Percentiles rank a stretch among this genome's conserved stretches.
These are phyloP conservation scores for Dolichoris vasculosae DNA, from an alignment of 1,140 invertebrate genomes.

Conservation along the genomic window DNA sequence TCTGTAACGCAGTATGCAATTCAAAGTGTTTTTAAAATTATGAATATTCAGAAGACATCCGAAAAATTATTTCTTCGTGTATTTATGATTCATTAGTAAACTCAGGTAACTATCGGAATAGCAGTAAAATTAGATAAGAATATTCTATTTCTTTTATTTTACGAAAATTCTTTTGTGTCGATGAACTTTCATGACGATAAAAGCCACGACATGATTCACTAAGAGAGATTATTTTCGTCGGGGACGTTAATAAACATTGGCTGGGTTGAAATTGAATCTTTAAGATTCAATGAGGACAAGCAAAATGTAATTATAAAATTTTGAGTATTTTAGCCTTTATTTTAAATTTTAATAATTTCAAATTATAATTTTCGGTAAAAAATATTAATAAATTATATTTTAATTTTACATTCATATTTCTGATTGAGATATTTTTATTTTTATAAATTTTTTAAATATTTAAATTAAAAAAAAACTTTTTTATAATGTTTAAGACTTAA, in stretches of 20 bases:
- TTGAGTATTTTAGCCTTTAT: neutral
- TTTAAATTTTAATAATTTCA: neutral
- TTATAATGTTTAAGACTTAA: too few species aligned
- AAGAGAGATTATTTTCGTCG: slow-evolving; percentile 35
- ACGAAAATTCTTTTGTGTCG: slow-evolving; percentile 36
- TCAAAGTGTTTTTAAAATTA: too few species aligned
- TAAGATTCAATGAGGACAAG: slow-evolving; percentile 12
- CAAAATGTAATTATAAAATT: neutral
- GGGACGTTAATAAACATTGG: slow-evolving; percentile 31
- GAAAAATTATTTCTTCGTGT: neutral
- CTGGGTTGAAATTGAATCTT: neutral
- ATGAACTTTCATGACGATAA: slow-evolving; percentile 44
- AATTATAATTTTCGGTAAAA: neutral
- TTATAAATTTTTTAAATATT: too few species aligned
- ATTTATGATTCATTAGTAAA: too few species aligned
- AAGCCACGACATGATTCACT: slow-evolving; percentile 17
- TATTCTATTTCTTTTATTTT: neutral
- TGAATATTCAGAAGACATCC: too few species aligned
- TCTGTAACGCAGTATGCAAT: too few species aligned
- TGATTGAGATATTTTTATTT: too few species aligned
- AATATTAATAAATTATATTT: too few species aligned
- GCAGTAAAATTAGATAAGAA: neutral
- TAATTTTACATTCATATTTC: too few species aligned
- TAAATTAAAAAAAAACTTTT: too few species aligned
- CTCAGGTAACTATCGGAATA: neutral